A percentile compares a stretch with the other conserved stretches of the same genome.
These are phyloP conservation scores for Tethea ocularis DNA, from an alignment of 2,888 invertebrate species.

Conservation along the genomic window DNA sequence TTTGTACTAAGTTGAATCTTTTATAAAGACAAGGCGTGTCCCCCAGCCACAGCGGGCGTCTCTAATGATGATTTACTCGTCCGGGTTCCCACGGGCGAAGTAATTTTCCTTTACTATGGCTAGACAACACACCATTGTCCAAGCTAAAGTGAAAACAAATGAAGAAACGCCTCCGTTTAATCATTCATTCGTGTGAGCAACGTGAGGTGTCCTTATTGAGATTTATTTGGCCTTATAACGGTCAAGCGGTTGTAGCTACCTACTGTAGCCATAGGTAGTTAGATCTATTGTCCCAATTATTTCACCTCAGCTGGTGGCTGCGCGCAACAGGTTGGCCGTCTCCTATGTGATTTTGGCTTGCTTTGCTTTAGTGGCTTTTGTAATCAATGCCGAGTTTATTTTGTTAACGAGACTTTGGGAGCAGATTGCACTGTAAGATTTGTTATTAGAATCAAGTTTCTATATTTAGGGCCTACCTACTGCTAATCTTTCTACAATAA, in stretches of 20 bases:
- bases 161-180: conserved; percentile 75
- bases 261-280: conserved; percentile 18
- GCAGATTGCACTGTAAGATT: neutral
- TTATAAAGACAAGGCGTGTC: conserved; percentile 77
- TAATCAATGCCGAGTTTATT: neutral
- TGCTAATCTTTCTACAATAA: no score
- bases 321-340: conserved; percentile 17
- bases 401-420: neutral
- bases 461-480: no score
- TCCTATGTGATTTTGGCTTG: neutral
- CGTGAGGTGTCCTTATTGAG: conserved; percentile 65
- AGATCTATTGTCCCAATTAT: conserved; percentile 6
- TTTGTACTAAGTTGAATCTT: conserved; percentile 78
- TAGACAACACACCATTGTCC: conserved; percentile 61
- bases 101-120: conserved; percentile 75
- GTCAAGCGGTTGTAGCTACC: conserved; percentile 47
- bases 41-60: conserved; percentile 38
- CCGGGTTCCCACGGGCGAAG: conserved; percentile 71
- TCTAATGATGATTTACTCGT: conserved; percentile 79
- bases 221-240: conserved; percentile 70
- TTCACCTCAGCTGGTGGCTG: conserved; percentile 10
- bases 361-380: neutral
- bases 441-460: no score
- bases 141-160: conserved; percentile 79
- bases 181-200: conserved; percentile 71